A percentile compares a stretch with the other conserved stretches of the same genome.
Conservation (phyloP, 2,797 vertebrate genomes). For the Lepus oiostolus region DNA sequence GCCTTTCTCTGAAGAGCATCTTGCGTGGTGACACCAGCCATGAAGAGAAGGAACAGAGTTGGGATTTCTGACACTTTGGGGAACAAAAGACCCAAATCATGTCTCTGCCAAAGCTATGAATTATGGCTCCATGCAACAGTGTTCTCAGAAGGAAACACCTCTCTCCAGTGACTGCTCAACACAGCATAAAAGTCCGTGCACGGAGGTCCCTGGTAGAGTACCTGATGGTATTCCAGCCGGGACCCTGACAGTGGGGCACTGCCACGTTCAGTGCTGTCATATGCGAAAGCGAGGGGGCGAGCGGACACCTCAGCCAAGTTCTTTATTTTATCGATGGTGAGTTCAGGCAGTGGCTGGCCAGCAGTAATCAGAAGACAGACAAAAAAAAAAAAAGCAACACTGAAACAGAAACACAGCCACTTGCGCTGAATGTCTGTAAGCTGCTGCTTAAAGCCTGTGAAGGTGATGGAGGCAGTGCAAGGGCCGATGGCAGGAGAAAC, state of each 20-base stretch:
- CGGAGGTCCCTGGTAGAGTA: not conserved
- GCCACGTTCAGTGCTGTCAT: not conserved
- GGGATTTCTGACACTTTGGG: slow-evolving; percentile 42
- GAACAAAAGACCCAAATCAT: not conserved
- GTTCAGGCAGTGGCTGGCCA: slow-evolving; percentile 11
- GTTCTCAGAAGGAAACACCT: slow-evolving; percentile 20
- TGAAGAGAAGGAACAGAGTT: slow-evolving; percentile 3
- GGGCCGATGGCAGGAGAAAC: slow-evolving; percentile 49
- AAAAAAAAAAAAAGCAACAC: not conserved
- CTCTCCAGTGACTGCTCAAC: not conserved
- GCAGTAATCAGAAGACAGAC: slow-evolving; percentile 28
- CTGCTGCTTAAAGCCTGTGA: slow-evolving; percentile 44
- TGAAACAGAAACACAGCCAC: not conserved
- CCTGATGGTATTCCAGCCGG: not conserved
- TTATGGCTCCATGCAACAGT: slow-evolving; percentile 18
- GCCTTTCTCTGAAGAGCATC: not conserved
- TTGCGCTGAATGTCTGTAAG: not conserved
- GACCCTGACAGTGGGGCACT: not conserved
- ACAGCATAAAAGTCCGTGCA: not conserved
- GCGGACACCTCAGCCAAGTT: not conserved
- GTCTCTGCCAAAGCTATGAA: slow-evolving; percentile 6
- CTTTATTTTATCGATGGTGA: slow-evolving; percentile 46
- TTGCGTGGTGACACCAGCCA: not conserved
- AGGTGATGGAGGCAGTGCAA: slow-evolving; percentile 59
- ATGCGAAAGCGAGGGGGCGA: not conserved